Evolutionary conservation across 1,140 invertebrate species (phyloP).

Genomic region (Goniozus legneri): DNA sequence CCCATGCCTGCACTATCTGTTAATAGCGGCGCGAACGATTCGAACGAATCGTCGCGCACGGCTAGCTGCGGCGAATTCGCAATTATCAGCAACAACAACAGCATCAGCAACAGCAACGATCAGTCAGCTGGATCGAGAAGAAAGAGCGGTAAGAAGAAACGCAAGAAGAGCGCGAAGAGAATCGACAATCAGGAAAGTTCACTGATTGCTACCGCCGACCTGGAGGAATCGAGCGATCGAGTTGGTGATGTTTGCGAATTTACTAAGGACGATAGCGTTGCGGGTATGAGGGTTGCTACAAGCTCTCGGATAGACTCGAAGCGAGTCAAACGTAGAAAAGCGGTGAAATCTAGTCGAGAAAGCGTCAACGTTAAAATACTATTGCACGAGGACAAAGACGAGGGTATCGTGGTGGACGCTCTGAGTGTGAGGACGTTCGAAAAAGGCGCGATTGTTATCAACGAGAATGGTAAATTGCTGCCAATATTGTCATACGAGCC

Average conservation of each 20-base stretch:
- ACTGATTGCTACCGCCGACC: neutral
- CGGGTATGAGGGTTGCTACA: slow-evolving; percentile 53
- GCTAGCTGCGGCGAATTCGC: slow-evolving; percentile 45
- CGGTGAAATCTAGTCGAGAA: slow-evolving; percentile 12
- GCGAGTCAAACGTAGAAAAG: slow-evolving; percentile 18
- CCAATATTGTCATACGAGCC: slow-evolving; percentile 31
- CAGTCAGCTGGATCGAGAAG: slow-evolving; percentile 11
- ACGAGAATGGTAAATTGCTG: slow-evolving; percentile 44
- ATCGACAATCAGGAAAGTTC: slow-evolving; percentile 1
- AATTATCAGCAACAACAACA: slow-evolving; percentile 28
- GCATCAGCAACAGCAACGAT: slow-evolving; percentile 5
- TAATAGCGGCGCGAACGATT: slow-evolving; percentile 44
- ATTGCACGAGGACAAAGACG: slow-evolving; percentile 16
- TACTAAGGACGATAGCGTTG: slow-evolving; percentile 48
- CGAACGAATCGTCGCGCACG: slow-evolving; percentile 28
- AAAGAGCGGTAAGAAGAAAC: slow-evolving; percentile 4
- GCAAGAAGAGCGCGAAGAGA: slow-evolving; percentile 6
- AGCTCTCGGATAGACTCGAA: slow-evolving; percentile 42
- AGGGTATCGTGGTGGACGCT: slow-evolving; percentile 9
- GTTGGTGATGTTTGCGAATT: slow-evolving; percentile 40
- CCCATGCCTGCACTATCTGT: slow-evolving; percentile 59
- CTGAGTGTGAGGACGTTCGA: slow-evolving; percentile 41
- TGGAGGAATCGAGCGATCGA: neutral
- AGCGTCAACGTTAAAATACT: slow-evolving; percentile 21
- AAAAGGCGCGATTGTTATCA: slow-evolving; percentile 47